Evolutionary conservation across 2,888 invertebrate genomes (phyloP).

Genomic region (Aphidius colemani): DNA sequence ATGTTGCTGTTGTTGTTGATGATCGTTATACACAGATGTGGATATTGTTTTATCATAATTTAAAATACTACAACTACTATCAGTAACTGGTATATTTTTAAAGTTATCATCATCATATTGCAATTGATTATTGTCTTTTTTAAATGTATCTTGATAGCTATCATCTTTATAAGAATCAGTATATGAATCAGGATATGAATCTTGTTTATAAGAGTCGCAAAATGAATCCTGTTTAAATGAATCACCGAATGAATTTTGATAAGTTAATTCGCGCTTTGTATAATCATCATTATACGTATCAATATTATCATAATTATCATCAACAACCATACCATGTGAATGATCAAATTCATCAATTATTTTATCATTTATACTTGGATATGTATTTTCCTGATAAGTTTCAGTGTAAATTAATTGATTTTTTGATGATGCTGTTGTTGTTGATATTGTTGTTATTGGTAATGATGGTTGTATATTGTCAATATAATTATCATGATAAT

Average conservation of each 20-base stretch:
- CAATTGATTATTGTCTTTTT: constrained; percentile 50
- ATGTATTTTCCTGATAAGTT: constrained; percentile 42
- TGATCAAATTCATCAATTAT: constrained; percentile 42
- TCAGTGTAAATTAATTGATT: constrained; percentile 41
- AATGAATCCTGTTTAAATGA: constrained; percentile 31
- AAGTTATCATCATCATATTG: constrained; percentile 21
- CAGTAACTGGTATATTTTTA: constrained; percentile 16
- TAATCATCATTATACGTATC: constrained; percentile 33
- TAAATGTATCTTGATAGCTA: constrained; percentile 42
- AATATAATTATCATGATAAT: constrained; percentile 39
- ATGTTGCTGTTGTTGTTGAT: constrained; percentile 43
- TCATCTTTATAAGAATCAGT: constrained; percentile 39
- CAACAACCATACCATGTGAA: constrained; percentile 35
- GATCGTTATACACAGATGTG: constrained; percentile 45
- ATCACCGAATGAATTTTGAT: constrained; percentile 30
- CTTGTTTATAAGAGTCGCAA: constrained; percentile 35
- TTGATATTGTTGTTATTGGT: constrained; percentile 6
- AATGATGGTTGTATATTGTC: no score
- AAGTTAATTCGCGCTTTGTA: constrained; percentile 22
- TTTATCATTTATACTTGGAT: constrained; percentile 46
- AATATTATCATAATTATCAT: constrained; percentile 46
- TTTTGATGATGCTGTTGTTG: constrained; percentile 18
- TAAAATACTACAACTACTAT: constrained; percentile 37
- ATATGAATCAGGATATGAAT: constrained; percentile 35
- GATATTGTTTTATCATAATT: constrained; percentile 41